Evolutionary conservation across 2,113 vertebrate genomes (phyloP).

Genomic region (Lethenteron camtschaticum): DNA sequence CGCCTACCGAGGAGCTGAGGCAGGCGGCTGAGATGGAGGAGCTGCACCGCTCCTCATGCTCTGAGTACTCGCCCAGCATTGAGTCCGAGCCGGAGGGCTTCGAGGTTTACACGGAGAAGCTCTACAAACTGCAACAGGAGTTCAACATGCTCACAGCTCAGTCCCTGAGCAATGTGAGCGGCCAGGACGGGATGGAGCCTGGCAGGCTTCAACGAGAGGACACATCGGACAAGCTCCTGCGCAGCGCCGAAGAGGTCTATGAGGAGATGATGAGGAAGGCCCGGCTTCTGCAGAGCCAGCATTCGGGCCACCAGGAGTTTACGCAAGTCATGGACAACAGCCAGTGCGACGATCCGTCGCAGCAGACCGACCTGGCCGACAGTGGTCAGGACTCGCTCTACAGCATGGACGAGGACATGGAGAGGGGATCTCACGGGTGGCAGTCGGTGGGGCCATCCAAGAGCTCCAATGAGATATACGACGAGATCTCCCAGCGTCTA

Average conservation of each 20-base stretch:
- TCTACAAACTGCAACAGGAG: slow-evolving; percentile 83
- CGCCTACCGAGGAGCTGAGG: slow-evolving; percentile 78
- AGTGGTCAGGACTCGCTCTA: no score
- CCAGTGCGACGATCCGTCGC: no score
- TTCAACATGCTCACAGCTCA: slow-evolving; percentile 90
- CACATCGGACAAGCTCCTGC: slow-evolving; percentile 50
- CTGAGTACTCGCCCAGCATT: slow-evolving; percentile 84
- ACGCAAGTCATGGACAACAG: no score
- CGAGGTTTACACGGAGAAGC: slow-evolving; percentile 47
- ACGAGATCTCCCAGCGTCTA: slow-evolving; percentile 7
- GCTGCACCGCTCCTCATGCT: slow-evolving; percentile 86
- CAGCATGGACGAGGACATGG: no score
- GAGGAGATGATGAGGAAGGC: slow-evolving; percentile 98
- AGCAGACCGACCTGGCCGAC: no score
- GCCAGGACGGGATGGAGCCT: no score
- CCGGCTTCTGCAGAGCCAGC: slow-evolving; percentile 60
- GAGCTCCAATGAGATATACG: no score
- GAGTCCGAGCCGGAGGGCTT: slow-evolving; percentile 83
- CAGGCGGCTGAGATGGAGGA: slow-evolving; percentile 97
- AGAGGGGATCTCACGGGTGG: no score
- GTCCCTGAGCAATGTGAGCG: slow-evolving; percentile 26
- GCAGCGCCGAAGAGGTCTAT: slow-evolving; percentile 90
- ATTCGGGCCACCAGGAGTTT: slow-evolving; percentile 10
- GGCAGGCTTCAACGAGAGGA: slow-evolving; percentile 13
- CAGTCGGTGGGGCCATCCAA: no score